phyloP scores from a whole-genome alignment of 2,113 vertebrate species.

The Hemiscyllium ocellatum region DNA sequence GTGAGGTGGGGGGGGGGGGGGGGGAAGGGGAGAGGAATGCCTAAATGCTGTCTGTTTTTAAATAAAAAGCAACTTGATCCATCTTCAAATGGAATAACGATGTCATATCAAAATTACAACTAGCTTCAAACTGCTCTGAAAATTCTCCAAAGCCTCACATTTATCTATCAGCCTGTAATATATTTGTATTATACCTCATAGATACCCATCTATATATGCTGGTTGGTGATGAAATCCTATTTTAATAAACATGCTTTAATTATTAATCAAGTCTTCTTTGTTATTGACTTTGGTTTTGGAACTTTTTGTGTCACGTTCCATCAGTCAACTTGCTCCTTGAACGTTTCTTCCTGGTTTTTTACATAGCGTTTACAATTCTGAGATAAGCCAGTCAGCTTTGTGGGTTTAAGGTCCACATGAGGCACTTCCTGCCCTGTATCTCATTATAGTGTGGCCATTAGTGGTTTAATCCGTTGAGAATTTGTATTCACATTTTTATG shows the following conservation, averaged over 20 bases:
- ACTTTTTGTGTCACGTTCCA: background rate
- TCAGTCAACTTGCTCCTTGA: too few relatives aligned
- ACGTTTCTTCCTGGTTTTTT: background rate
- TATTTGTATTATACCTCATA: slow-evolving; percentile 64
- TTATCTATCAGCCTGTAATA: slow-evolving; percentile 59
- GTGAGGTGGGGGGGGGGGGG: too few relatives aligned
- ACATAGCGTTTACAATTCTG: background rate
- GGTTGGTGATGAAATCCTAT: slow-evolving; percentile 59
- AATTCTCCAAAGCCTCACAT: slow-evolving; percentile 11
- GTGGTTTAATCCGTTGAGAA: background rate
- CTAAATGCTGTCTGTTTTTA: too few relatives aligned
- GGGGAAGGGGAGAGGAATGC: too few relatives aligned
- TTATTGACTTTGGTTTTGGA: background rate
- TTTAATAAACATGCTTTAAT: slow-evolving; percentile 65
- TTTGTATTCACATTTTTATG: background rate
- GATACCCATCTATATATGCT: slow-evolving; percentile 53
- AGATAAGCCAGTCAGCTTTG: background rate
- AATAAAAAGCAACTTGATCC: too few relatives aligned
- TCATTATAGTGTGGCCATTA: too few relatives aligned
- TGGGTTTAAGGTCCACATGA: background rate
- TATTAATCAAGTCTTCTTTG: slow-evolving; percentile 41
- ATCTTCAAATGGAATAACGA: background rate
- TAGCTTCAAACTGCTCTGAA: too few relatives aligned
- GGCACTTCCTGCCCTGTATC: background rate
- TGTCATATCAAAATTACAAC: background rate